Percentiles rank a stretch among this genome's conserved stretches.
These are phyloP conservation scores for Malurus melanocephalus DNA, from an alignment of 2,113 vertebrate genomes.

Conservation along the genomic window DNA sequence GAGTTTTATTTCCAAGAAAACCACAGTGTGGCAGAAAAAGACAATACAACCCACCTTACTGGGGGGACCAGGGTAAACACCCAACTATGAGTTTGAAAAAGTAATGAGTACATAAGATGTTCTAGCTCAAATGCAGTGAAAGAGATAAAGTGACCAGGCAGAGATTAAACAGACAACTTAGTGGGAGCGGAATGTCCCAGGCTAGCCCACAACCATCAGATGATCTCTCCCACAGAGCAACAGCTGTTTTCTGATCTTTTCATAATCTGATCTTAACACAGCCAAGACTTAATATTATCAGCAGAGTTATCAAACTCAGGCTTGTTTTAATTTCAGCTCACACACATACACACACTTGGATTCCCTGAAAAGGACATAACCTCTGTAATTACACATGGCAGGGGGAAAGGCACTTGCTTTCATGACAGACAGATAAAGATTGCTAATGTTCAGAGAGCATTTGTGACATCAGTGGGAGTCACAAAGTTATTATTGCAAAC, in stretches of 20 bases:
- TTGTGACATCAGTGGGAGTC: background rate
- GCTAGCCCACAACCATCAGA: background rate
- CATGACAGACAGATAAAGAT: background rate
- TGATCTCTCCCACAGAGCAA: background rate
- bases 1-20: background rate
- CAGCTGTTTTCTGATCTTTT: slow-evolving; percentile 19
- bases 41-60: background rate
- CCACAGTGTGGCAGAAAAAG: background rate
- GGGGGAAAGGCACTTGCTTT: background rate
- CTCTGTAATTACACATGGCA: background rate
- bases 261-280: background rate
- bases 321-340: background rate
- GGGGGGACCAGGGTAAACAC: background rate
- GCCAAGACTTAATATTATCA: slow-evolving; percentile 10
- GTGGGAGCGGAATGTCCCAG: background rate
- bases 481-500: background rate
- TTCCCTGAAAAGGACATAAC: background rate
- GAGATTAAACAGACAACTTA: background rate
- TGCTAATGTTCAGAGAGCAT: background rate
- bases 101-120: background rate
- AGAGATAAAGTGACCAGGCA: background rate
- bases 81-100: background rate
- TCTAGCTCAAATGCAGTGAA: background rate
- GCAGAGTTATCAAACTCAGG: background rate
- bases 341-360: background rate